These are phyloP conservation scores for Latrodectus elegans DNA, from an alignment of 2,888 invertebrate genomes.

Conservation along the genomic window DNA sequence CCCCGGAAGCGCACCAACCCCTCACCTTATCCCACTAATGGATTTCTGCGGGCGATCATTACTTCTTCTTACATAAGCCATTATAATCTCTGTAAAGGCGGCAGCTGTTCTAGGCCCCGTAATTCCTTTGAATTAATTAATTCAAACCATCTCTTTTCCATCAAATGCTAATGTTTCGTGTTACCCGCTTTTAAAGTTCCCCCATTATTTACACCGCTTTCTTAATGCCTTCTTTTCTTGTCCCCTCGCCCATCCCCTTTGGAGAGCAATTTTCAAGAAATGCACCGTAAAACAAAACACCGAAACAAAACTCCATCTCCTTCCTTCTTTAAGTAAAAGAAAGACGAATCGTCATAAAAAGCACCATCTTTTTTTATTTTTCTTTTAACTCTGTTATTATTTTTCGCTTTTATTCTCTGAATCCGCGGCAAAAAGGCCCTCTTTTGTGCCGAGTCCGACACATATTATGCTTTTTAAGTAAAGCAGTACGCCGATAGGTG, in stretches of 20 bases:
- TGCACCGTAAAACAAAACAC: slow-evolving; percentile 35
- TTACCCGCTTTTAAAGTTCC: slow-evolving; percentile 42
- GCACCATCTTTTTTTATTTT: slow-evolving; percentile 14
- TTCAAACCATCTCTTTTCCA: slow-evolving; percentile 20
- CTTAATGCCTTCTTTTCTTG: slow-evolving; percentile 27
- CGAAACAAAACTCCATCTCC: slow-evolving; percentile 41
- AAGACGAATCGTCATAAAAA: slow-evolving; percentile 48
- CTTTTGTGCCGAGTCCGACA: slow-evolving; percentile 38
- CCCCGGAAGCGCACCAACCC: background rate
- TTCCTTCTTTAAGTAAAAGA: slow-evolving; percentile 24
- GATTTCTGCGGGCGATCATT: slow-evolving; percentile 32
- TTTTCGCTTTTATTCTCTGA: slow-evolving; percentile 19
- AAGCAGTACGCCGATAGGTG: slow-evolving; percentile 38
- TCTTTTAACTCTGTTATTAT: background rate
- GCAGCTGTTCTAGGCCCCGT: slow-evolving; percentile 46
- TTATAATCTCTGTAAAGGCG: slow-evolving; percentile 19
- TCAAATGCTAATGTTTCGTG: slow-evolving; percentile 53
- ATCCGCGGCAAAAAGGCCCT: slow-evolving; percentile 18
- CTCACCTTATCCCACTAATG: slow-evolving; percentile 25
- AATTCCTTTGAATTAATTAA: slow-evolving; percentile 53
- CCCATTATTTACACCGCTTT: slow-evolving; percentile 48
- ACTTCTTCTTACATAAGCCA: slow-evolving; percentile 8
- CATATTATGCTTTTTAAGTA: slow-evolving; percentile 54
- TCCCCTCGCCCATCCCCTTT: slow-evolving; percentile 1
- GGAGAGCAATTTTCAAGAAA: background rate